Base-by-base conservation (phyloP, 2,797 vertebrate species). In the Acomys russatus region DNA sequence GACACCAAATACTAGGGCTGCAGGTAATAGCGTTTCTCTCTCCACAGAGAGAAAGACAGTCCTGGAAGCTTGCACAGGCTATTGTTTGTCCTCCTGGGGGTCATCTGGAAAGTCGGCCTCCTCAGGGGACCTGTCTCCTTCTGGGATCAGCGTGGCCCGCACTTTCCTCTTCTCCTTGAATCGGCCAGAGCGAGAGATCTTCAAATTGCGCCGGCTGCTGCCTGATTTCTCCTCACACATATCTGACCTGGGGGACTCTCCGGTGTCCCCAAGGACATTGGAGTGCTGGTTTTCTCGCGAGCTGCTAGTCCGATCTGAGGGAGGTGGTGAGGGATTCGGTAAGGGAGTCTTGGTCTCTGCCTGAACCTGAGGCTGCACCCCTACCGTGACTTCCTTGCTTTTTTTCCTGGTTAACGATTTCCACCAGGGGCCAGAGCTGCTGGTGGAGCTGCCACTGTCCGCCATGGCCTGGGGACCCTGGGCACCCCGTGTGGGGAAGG, bases 141-240 rank as follows among this genome's bases (percentile, higher is more conserved):
- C 98, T 0, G 99, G 99, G 22, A 99, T 99, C 33, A 99, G 98
- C 8, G 98, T 98, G 14, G 98, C 98, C 3, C 99, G 99, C 22
- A 98, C 97, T 98, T 97, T 99, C 95, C 98, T 98, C 98, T 99
- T 99, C 98, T 99, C 99, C 95, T 99, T 99, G 97, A 99, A 99
- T 70, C 99, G 99, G 4, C 99, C 99, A 0, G 99, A 99, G 83
- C 99, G 99, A 0, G 99, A 99, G 88, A 99, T 99, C 25, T 98
- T 99, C 96, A 99, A 98, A 95, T 99, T 99, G 94, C 99, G 98
- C 61, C 99, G 99, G 96, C 98, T 99, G 4, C 98, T 98, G 95
- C 98, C 98, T 82, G 99, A 98, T 3, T 98, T 99, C 96, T 99
- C 99, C 18, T 98, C 98, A 0, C 98, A 96, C 0, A 98, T 98